Conservation (phyloP, 2,888 invertebrate species). For the Lingula anatina region DNA sequence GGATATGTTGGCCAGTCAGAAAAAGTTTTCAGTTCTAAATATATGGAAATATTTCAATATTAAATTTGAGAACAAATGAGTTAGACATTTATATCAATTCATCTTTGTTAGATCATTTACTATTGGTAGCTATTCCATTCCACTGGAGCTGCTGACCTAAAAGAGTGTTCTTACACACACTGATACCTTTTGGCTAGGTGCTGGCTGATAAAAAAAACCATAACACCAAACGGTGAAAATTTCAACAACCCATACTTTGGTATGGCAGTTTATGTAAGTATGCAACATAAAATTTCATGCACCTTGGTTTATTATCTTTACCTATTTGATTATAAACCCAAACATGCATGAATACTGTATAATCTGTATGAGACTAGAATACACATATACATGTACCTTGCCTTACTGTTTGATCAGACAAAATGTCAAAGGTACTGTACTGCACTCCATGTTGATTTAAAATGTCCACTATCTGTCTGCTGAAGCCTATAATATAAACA, state of each 20-base stretch:
- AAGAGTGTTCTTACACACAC: not conserved
- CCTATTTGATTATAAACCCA: too few species aligned
- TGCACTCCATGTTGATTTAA: conserved; percentile 62
- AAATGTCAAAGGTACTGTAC: conserved; percentile 55
- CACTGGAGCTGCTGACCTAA: not conserved
- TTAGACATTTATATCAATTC: not conserved
- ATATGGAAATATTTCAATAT: not conserved
- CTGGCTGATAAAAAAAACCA: too few species aligned
- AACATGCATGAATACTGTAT: too few species aligned
- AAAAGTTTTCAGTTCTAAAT: conserved; percentile 50
- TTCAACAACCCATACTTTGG: too few species aligned
- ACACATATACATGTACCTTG: too few species aligned
- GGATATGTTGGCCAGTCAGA: conserved; percentile 58
- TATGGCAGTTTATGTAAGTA: not conserved
- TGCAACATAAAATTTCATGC: too few species aligned
- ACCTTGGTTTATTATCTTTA: too few species aligned
- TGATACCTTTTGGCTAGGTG: too few species aligned
- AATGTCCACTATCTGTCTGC: conserved; percentile 71
- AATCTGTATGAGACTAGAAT: too few species aligned
- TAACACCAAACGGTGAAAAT: too few species aligned
- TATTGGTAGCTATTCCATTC: not conserved
- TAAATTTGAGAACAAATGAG: not conserved
- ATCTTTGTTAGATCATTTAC: not conserved
- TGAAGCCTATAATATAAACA: conserved; percentile 50
- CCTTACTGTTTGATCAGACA: conserved; percentile 54